Evolutionary conservation across 2,113 vertebrate species (phyloP).

Genomic region (Agapornis roseicollis): DNA sequence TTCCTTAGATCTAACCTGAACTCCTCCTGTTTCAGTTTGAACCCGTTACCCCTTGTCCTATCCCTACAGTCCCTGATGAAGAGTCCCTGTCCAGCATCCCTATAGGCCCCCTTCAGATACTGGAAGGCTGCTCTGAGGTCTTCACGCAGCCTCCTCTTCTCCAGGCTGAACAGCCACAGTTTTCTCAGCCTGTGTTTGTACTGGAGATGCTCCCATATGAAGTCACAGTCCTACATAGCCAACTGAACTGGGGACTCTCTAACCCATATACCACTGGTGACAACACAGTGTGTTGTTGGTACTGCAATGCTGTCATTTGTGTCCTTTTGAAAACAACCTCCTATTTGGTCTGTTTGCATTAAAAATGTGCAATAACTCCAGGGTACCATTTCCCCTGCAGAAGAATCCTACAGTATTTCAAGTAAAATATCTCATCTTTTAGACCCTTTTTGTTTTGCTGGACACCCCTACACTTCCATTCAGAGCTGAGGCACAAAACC

Average conservation of each 20-base stretch:
- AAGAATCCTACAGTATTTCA: slow-evolving; percentile 30
- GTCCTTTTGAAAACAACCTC: background rate
- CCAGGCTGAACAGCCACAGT: background rate
- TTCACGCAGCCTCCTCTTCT: background rate
- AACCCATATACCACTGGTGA: accelerated
- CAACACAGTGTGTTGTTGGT: background rate
- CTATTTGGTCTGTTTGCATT: background rate
- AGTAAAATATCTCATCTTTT: slow-evolving; percentile 36
- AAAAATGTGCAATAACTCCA: background rate
- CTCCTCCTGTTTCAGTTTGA: background rate
- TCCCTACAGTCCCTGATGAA: background rate
- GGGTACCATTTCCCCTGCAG: background rate
- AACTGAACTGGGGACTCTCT: background rate
- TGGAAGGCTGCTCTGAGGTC: background rate
- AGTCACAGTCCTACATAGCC: accelerated
- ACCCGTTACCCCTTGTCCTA: background rate
- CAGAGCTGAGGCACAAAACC: slow-evolving; percentile 71
- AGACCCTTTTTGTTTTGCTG: background rate
- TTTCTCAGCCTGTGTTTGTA: background rate
- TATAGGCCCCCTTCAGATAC: background rate
- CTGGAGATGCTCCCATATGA: background rate
- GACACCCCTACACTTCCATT: slow-evolving; percentile 38
- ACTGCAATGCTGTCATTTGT: background rate
- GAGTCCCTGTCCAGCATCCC: background rate
- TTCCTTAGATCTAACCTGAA: background rate